Evolutionary conservation across 2,888 invertebrate species (phyloP).

Genomic region (Blastobasis lacticolella): DNA sequence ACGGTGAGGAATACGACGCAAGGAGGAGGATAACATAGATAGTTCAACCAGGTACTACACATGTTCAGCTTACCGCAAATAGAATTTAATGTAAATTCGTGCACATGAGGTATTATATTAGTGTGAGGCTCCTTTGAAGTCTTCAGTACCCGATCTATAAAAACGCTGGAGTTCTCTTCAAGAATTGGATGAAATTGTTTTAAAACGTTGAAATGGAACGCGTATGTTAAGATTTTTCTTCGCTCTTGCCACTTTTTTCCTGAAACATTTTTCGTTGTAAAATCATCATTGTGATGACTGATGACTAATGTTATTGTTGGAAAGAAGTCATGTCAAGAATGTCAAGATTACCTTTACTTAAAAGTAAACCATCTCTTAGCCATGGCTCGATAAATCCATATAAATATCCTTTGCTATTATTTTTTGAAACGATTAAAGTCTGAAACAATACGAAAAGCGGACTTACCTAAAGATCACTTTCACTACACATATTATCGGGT

Average conservation of each 20-base stretch:
- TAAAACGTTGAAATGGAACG: slow-evolving; percentile 78
- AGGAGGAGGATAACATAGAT: neutral
- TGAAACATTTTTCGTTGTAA: slow-evolving; percentile 17
- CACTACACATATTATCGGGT: no score
- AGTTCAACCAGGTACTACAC: neutral
- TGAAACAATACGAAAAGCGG: no score
- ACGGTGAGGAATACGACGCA: no score
- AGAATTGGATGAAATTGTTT: slow-evolving; percentile 46
- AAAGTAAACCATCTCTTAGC: slow-evolving; percentile 67
- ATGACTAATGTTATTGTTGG: no score
- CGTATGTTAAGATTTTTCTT: slow-evolving; percentile 76
- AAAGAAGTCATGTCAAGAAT: no score
- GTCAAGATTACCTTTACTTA: no score
- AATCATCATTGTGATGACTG: no score
- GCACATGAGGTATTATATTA: slow-evolving; percentile 71
- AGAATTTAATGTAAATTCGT: slow-evolving; percentile 74
- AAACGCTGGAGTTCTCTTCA: slow-evolving; percentile 45
- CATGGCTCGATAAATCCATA: slow-evolving; percentile 67
- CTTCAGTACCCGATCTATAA: slow-evolving; percentile 35
- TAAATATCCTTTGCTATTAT: slow-evolving; percentile 64
- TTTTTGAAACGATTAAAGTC: slow-evolving; percentile 18
- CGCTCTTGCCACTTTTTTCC: slow-evolving; percentile 75
- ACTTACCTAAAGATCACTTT: no score
- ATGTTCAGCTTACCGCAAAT: slow-evolving; percentile 74
- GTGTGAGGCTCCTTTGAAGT: slow-evolving; percentile 17